Evolutionary conservation across 2,113 vertebrate species (phyloP), one percentile per base, ranked within the genome.

Genomic region (Chamaea fasciata): DNA sequence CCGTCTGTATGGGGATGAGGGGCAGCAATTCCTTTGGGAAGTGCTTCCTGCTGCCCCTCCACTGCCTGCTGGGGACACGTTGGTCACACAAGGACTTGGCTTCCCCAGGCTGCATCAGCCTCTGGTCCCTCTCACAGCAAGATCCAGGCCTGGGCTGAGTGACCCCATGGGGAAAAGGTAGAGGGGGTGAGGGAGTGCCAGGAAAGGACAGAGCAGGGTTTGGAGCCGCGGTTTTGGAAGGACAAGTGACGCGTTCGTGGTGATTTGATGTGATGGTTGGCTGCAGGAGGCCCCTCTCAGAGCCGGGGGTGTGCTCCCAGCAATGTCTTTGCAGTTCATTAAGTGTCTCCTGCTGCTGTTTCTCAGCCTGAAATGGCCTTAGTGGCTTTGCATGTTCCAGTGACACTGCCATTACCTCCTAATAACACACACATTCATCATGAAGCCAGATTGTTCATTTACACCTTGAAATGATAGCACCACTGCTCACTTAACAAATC

Each of bases 21-120:
- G 18, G 27, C 56, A 77, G 83, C 14, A 4, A 8, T 47, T 69
- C 7, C 0, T 23, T 60, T 2, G 44, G 73, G 52, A 64, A 23
- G 15, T 0, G 3, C 19, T 42, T 82, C 35, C 53, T 56, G 41
- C 52, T 28, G 55, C 35, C 20, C 19, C 42, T 70, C 49, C 73
- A 8, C n/a, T 49, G 64, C 42, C 0, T 0, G 23, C 15, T 39
- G 39, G n/a, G 64, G 52, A 42, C 15, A 3, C 0, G 0, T 2
- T 15, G 68, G 27, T 35, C 39, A 60, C 86, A 21, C 2, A 12
- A 37, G 22, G 37, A 11, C 22, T 74, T 31, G 26, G 19, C 39
- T 68, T 63, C 74, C 53, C 39, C 2, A 1, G 6, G 39, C 35
- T 57, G n/a, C 14, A 7, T 33, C 57, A 71, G 15, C 65, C 16